phyloP scores from a whole-genome alignment of 2,113 vertebrate species.

The Garra rufa region DNA sequence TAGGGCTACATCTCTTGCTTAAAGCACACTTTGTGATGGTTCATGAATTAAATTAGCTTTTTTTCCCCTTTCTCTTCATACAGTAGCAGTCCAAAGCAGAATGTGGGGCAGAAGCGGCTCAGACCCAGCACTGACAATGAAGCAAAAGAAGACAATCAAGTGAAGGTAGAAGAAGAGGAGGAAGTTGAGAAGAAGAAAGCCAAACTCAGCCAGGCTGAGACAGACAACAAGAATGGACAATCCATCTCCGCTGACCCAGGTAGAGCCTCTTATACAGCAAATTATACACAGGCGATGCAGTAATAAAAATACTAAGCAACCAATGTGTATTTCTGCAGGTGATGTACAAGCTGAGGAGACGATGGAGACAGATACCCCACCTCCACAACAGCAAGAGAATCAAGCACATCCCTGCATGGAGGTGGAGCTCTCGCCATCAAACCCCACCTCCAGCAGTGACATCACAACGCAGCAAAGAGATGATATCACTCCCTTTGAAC shows the following conservation, averaged over 20 bases:
- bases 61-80: background rate
- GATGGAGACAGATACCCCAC: conserved; percentile 28
- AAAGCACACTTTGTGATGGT: background rate
- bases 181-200: conserved; percentile 64
- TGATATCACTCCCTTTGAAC: conserved; percentile 30
- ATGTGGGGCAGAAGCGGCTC: conserved; percentile 39
- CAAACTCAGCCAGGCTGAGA: conserved; percentile 38
- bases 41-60: background rate
- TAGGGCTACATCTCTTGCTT: background rate
- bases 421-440: background rate
- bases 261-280: conserved; percentile 19
- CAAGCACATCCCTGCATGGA: background rate
- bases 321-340: conserved; percentile 20
- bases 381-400: conserved; percentile 21
- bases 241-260: conserved; percentile 42
- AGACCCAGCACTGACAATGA: conserved; percentile 32
- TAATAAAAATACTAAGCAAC: background rate
- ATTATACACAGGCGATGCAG: background rate
- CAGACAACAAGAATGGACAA: background rate
- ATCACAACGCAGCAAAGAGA: background rate
- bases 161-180: conserved; percentile 48
- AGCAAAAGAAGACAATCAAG: conserved; percentile 32
- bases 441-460: conserved; percentile 37
- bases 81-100: conserved; percentile 34
- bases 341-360: conserved; percentile 13